Base-by-base conservation (phyloP, 2,888 invertebrate species). In the Macrophya annulata region DNA sequence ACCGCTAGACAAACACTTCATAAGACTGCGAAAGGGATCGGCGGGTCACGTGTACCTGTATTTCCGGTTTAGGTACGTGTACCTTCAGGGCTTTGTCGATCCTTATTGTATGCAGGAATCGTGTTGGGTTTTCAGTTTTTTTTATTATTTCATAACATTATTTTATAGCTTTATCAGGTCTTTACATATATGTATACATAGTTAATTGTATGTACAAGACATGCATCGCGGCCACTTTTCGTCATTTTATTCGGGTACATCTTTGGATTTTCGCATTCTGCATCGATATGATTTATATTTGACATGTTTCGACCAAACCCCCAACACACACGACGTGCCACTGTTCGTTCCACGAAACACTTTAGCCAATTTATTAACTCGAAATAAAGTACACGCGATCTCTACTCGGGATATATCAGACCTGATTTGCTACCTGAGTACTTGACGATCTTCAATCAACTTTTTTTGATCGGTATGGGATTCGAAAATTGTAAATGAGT, bases 1-100 rank as follows among this genome's bases (percentile, higher is more conserved):
- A 83, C 83, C 83, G 48, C 48, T 68, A 43, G 71, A 68, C 25
- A 65, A 65, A 40, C 59, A 21, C 59, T 62, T 62, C 45, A 55
- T 21, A 55, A 25, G 59, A 68, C 68, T 48, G 83, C 83, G 25
- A 83, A 83, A 71, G 48, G 83, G 31, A 68, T 83, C 83, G 83
- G 40, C 83, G 48, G 48, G 68, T 68, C 83, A 83, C 83, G 83
- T 68, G 62, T 15, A 68, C n/a, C 12, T 12, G 31, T 68, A 68
- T 62, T 83, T 83, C 83, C 83, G 83, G 83, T 51, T 83, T 8
- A 25, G 17, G 12, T 37, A 81, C 81, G 81, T 81, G 62, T n/a
- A 21, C 17, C 77, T 51, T 15, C 21, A 43, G 59, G 37, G 12
- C 21, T 74, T 45, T 10, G 25, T 74, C 72, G 21, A 45, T 45